A percentile compares a stretch with the other conserved stretches of the same genome.
These are phyloP conservation scores for Paedocypris sp. DNA, from an alignment of 2,113 vertebrate species.

Conservation along the genomic window DNA sequence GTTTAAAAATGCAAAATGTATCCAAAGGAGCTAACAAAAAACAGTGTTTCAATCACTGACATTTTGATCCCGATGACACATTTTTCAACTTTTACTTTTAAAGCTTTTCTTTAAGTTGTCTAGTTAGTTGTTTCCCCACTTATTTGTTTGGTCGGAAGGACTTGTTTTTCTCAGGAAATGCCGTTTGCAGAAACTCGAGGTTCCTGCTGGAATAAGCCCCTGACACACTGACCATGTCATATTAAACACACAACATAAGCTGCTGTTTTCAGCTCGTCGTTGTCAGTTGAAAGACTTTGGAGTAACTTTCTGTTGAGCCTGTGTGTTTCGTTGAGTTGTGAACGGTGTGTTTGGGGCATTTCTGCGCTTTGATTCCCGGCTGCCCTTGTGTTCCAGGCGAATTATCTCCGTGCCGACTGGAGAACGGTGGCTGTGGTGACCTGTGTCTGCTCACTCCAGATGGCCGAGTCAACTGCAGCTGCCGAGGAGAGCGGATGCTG, in stretches of 20 bases:
- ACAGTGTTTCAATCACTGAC: no score
- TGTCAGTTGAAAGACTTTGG: conserved; percentile 1
- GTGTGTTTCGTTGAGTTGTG: not conserved
- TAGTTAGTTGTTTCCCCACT: no score
- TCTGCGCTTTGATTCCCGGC: not conserved
- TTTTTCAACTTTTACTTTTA: no score
- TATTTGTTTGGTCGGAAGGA: no score
- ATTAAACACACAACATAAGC: not conserved
- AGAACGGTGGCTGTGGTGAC: conserved; percentile 91
- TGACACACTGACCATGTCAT: not conserved
- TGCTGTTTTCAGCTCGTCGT: not conserved
- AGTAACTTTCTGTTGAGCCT: not conserved
- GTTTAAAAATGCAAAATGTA: no score
- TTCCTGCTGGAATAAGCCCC: not conserved
- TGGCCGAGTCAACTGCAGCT: conserved; percentile 87
- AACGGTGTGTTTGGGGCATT: not conserved
- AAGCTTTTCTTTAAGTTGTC: no score
- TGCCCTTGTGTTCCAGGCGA: conserved; percentile 65
- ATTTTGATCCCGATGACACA: no score
- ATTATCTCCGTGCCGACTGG: conserved; percentile 77
- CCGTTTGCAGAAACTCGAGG: not conserved
- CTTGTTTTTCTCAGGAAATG: not conserved
- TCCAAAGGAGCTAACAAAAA: no score
- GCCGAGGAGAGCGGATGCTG: conserved; percentile 81
- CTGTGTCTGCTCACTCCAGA: conserved; percentile 83